Evolutionary conservation across 2,797 vertebrate genomes (phyloP), one percentile per base, ranked within the genome.

Genomic region (Falco novaeseelandiae): DNA sequence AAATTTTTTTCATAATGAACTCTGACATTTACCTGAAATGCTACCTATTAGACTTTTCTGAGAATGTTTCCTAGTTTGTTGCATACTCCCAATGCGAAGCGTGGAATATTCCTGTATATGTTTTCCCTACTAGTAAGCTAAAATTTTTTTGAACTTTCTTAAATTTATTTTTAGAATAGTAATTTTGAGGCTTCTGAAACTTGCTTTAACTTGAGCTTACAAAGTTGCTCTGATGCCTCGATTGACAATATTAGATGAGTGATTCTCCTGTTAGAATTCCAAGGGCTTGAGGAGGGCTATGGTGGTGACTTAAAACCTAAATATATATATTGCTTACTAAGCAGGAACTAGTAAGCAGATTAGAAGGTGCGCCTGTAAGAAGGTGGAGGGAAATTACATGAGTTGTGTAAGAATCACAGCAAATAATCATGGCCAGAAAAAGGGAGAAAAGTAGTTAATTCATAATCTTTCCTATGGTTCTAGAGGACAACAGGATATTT

Each of bases 151-250:
- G 32, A 84, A 32, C 38, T 83, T 93, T 30, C 22, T 71, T 81
- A 61, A 12, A 52, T 71, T 62, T 78, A 52, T 87, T 78, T 87
- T 57, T 74, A 57, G 32, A 83, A n/a, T 25, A 80, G 9, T 40
- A 29, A 55, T 78, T 94, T 76, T 90, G 46, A 93, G 27, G 82
- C 89, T 92, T 87, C 69, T 91, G 92, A 92, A 82, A 89, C 85
- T 84, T 91, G 16, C 66, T 93, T 94, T 92, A 62, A 61, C 30
- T 42, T 70, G 48, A 72, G 15, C 4, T 79, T 73, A 61, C 12
- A 5, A 77, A 79, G 12, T 76, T 89, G 42, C 71, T 83, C 66
- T 69, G 55, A 51, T 70, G 12, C 38, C 52, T 91, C 40, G 80
- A 2, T 29, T 83, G 63, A 21, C 30, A 80, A 5, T 40, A 36